These are phyloP conservation scores for Eurystomus gularis DNA, from an alignment of 2,113 vertebrate genomes.

Conservation along the genomic window DNA sequence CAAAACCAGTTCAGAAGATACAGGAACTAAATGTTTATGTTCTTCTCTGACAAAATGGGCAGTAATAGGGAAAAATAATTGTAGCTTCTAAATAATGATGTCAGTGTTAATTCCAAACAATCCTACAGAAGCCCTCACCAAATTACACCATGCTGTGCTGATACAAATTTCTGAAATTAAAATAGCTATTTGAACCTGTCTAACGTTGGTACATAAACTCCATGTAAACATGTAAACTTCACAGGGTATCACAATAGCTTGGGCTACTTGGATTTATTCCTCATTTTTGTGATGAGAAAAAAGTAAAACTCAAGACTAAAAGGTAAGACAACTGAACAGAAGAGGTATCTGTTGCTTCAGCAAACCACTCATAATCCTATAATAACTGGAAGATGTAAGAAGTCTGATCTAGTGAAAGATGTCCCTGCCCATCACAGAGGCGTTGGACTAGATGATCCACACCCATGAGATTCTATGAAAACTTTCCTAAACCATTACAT, in stretches of 20 bases:
- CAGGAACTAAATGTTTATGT: neutral
- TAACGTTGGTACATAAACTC: neutral
- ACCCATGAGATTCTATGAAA: neutral
- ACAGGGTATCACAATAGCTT: neutral
- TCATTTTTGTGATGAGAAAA: neutral
- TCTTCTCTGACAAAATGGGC: neutral
- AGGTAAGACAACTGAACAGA: neutral
- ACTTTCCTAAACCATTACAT: neutral
- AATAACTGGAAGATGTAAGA: neutral
- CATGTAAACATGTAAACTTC: no score
- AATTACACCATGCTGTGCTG: neutral
- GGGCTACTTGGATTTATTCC: neutral
- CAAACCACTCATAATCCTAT: neutral
- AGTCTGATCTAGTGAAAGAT: neutral
- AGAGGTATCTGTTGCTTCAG: neutral
- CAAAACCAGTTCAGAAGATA: neutral
- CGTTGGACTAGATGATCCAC: neutral
- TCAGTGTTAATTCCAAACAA: neutral
- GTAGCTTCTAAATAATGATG: neutral
- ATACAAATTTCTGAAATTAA: neutral
- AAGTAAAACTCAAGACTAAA: neutral
- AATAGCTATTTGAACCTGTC: neutral
- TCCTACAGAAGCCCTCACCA: neutral
- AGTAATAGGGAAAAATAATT: neutral
- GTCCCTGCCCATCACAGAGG: neutral